Evolutionary conservation across 2,888 invertebrate species (phyloP), one percentile per base, ranked within the genome.

Genomic region (Stenchaetothrips biformis): DNA sequence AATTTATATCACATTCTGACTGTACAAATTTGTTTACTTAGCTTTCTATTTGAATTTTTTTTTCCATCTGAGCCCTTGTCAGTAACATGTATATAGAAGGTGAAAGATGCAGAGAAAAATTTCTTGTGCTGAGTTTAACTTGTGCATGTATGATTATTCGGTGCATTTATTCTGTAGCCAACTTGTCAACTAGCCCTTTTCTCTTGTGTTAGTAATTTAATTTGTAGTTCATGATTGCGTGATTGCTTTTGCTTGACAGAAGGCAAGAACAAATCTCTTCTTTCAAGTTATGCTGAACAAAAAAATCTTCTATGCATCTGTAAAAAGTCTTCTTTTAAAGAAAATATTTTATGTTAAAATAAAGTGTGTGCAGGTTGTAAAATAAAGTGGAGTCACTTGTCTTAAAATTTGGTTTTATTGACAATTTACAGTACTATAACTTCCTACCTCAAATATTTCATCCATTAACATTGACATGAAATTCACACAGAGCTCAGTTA

Each of bases 81-180:
- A 74, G 67, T 74, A 74, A 74, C 67, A 74, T 74, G 67, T 74
- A 74, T 74, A 74, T 74, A 74, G 67, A 74, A 74, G 67, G 21
- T 74, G 25, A 11, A 25, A 25, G 67, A 74, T 11, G 21, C 21
- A 25, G 11, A 74, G 25, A 4, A n/a, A 21, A 21, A 74, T 25
- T n/a, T 74, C 6, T 9, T 11, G 21, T 74, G 21, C n/a, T 21
- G 8, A 21, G 25, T 74, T 25, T 8, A 9, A 25, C 4, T 25
- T 25, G 67, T 74, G 67, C 67, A 74, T 74, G 37, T 4, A 37
- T 37, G 37, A 37, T n/a, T n/a, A n/a, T n/a, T n/a, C n/a, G n/a
- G n/a, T n/a, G n/a, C n/a, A 37, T 37, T 37, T 37, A 37, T 37
- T 37, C 37, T 37, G 37, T 37, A 1, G 37, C 37, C 67, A 25